Evolutionary conservation across 1,140 invertebrate species (phyloP).

Genomic region (Branchinecta lindahli): DNA sequence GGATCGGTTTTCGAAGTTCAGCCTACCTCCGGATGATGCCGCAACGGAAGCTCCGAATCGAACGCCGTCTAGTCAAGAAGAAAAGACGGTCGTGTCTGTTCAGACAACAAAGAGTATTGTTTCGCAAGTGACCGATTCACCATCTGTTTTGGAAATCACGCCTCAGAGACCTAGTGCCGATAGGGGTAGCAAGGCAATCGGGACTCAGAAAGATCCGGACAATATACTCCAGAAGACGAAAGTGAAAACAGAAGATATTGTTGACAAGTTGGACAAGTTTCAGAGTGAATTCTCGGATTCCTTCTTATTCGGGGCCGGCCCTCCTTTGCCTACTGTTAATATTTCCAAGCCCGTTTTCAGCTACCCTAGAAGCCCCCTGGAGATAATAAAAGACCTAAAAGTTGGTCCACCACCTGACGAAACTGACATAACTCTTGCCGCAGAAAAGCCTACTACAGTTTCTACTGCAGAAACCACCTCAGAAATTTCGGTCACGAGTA

Average conservation of each 20-base stretch:
- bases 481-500: not conserved
- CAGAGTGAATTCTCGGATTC: slow-evolving; percentile 6
- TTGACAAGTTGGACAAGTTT: not conserved
- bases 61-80: not conserved
- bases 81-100: not conserved
- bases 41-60: too few species aligned
- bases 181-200: not conserved
- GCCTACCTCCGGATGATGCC: too few species aligned
- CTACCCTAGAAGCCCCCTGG: slow-evolving; percentile 1
- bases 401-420: not conserved
- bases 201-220: not conserved
- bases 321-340: not conserved
- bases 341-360: not conserved
- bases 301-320: not conserved
- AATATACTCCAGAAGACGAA: not conserved
- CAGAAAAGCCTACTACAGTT: not conserved
- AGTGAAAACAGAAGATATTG: not conserved
- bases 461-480: not conserved
- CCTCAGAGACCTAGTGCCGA: not conserved
- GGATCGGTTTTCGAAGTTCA: not conserved
- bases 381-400: not conserved
- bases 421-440: not conserved
- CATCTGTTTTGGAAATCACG: not conserved
- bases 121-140: not conserved
- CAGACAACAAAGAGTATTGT: not conserved